These are phyloP conservation scores for Diadegma fenestrale DNA, from an alignment of 2,888 invertebrate genomes.

Conservation along the genomic window DNA sequence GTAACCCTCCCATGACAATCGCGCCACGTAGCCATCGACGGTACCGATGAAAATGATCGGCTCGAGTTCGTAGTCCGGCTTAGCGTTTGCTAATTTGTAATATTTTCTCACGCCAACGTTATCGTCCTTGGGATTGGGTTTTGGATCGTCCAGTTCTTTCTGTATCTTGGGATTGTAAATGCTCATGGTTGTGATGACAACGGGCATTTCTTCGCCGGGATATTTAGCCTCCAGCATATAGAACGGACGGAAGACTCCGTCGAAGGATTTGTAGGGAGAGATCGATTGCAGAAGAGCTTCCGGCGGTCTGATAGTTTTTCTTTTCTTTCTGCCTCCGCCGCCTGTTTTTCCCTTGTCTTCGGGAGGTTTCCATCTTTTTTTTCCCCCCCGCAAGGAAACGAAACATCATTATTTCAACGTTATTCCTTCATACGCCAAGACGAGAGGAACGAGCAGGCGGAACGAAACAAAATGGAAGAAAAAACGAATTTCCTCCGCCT, in stretches of 20 bases:
- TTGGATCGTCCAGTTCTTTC: conserved; percentile 69
- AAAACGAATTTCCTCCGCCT: conserved; percentile 3
- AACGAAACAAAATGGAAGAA: not conserved
- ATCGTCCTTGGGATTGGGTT: conserved; percentile 42
- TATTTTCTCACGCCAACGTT: conserved; percentile 73
- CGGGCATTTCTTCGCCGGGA: conserved; percentile 84
- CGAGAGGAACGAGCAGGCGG: conserved; percentile 21
- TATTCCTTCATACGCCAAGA: conserved; percentile 29
- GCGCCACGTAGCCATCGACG: conserved; percentile 84
- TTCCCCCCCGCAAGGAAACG: conserved; percentile 34
- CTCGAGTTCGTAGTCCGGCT: conserved; percentile 71
- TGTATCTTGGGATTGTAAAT: conserved; percentile 81
- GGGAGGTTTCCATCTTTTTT: conserved; percentile 68
- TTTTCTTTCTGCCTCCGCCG: conserved; percentile 47
- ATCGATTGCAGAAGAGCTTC: conserved; percentile 87
- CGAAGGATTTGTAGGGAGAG: conserved; percentile 87
- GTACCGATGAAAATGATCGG: conserved; percentile 77
- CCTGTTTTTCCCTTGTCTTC: conserved; percentile 84
- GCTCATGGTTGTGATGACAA: conserved; percentile 85
- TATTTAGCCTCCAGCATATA: conserved; percentile 86
- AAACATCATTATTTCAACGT: not conserved
- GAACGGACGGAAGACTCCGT: conserved; percentile 88
- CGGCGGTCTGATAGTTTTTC: conserved; percentile 81
- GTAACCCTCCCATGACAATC: conserved; percentile 89
- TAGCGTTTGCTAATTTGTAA: conserved; percentile 73